Percentiles rank a stretch among this genome's conserved stretches.
Evolutionary conservation across 2,888 invertebrate species (phyloP).

Genomic region (Isoperla grammatica): DNA sequence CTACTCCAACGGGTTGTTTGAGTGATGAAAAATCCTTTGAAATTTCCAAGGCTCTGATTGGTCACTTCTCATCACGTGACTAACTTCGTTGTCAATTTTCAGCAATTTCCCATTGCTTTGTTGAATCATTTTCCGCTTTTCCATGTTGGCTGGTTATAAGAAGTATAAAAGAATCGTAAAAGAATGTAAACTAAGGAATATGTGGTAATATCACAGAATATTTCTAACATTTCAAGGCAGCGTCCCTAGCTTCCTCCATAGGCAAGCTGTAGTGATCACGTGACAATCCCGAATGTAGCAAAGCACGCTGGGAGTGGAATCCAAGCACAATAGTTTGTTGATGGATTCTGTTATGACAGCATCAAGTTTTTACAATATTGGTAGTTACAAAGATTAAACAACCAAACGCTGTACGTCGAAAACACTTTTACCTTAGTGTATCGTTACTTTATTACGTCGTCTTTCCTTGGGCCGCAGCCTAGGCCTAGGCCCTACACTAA

Average conservation of each 20-base stretch:
- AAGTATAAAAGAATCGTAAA: too few species aligned
- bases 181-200: too few species aligned
- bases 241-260: conserved; percentile 22
- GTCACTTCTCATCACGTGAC: conserved; percentile 38
- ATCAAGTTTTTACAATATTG: too few species aligned
- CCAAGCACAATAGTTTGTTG: too few species aligned
- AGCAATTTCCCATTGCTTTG: conserved; percentile 13
- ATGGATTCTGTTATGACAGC: too few species aligned
- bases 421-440: too few species aligned
- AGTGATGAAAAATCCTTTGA: conserved; percentile 38
- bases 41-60: conserved; percentile 38
- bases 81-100: conserved; percentile 24
- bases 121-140: neutral
- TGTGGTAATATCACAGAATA: neutral
- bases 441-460: too few species aligned
- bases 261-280: conserved; percentile 23
- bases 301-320: too few species aligned
- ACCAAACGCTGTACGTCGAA: too few species aligned
- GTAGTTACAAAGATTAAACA: too few species aligned
- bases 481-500: too few species aligned
- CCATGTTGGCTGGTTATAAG: neutral
- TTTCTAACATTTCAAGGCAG: conserved; percentile 20
- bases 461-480: too few species aligned
- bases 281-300: conserved; percentile 11
- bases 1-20: conserved; percentile 38